Percentiles rank a stretch among this genome's conserved stretches.
phyloP scores from a whole-genome alignment of 1,140 invertebrate genomes.

The Heliconius congener region DNA sequence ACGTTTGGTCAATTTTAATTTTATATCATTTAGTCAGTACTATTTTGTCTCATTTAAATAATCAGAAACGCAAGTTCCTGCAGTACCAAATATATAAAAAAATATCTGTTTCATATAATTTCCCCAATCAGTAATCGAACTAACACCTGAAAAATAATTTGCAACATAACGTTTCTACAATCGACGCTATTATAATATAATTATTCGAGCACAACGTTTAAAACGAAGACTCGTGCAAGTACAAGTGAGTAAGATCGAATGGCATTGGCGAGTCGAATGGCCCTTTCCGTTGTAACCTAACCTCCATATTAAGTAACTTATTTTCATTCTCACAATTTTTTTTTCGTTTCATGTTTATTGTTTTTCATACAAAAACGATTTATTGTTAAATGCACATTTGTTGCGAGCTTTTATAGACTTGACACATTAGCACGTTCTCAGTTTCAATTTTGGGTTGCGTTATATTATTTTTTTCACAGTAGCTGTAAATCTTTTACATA shows the following conservation, averaged over 20 bases:
- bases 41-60: no score
- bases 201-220: not conserved
- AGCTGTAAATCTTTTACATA: not conserved
- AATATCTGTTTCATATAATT: no score
- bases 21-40: no score
- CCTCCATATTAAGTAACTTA: conserved; percentile 30
- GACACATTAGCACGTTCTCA: conserved; percentile 39
- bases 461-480: not conserved
- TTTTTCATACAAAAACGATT: conserved; percentile 37
- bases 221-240: not conserved
- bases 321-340: conserved; percentile 28
- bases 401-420: conserved; percentile 32
- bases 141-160: no score
- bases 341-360: conserved; percentile 33
- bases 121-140: no score
- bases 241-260: conserved; percentile 26
- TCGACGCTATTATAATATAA: no score
- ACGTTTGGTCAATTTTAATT: no score
- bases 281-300: conserved; percentile 28
- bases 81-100: no score
- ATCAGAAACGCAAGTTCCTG: no score
- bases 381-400: conserved; percentile 39
- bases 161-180: no score
- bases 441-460: conserved; percentile 19
- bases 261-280: conserved; percentile 33